Evolutionary conservation across 2,113 vertebrate genomes (phyloP).

Genomic region (Pseudonaja textilis): DNA sequence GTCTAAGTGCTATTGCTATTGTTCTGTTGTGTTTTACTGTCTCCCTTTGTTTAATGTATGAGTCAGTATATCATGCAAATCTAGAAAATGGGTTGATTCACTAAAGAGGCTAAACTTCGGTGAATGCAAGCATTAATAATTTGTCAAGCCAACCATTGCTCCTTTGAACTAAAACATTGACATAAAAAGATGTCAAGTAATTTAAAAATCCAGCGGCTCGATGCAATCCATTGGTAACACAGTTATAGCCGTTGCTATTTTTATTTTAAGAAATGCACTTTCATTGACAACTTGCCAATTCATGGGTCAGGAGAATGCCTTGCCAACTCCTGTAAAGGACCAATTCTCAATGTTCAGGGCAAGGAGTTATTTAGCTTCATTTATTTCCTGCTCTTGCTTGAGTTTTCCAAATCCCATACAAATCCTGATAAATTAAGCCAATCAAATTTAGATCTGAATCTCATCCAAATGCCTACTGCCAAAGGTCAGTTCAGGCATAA

Average conservation of each 20-base stretch:
- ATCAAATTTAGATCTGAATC: slow-evolving; percentile 53
- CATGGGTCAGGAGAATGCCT: slow-evolving; percentile 44
- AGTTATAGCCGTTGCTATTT: slow-evolving; percentile 31
- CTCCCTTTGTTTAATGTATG: background rate
- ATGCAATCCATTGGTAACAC: slow-evolving; percentile 61
- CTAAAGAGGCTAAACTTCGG: background rate
- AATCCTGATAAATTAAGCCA: slow-evolving; percentile 47
- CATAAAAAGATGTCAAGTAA: slow-evolving; percentile 43
- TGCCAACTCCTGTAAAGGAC: slow-evolving; percentile 50
- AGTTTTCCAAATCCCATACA: slow-evolving; percentile 24
- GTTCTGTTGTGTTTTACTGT: background rate
- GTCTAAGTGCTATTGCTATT: background rate
- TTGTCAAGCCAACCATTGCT: slow-evolving; percentile 55
- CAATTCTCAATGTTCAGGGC: slow-evolving; percentile 50
- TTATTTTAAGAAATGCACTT: slow-evolving; percentile 37
- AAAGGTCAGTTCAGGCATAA: slow-evolving; percentile 30
- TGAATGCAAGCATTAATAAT: slow-evolving; percentile 41
- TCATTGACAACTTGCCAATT: slow-evolving; percentile 52
- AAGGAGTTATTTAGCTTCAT: slow-evolving; percentile 37
- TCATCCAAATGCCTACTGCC: slow-evolving; percentile 14
- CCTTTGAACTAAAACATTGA: slow-evolving; percentile 53
- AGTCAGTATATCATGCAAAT: background rate
- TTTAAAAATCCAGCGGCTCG: slow-evolving; percentile 53
- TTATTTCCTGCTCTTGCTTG: background rate
- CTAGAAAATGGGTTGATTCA: background rate